Base-by-base conservation (phyloP, 2,797 vertebrate species). In the Ptychadena robeensis region DNA sequence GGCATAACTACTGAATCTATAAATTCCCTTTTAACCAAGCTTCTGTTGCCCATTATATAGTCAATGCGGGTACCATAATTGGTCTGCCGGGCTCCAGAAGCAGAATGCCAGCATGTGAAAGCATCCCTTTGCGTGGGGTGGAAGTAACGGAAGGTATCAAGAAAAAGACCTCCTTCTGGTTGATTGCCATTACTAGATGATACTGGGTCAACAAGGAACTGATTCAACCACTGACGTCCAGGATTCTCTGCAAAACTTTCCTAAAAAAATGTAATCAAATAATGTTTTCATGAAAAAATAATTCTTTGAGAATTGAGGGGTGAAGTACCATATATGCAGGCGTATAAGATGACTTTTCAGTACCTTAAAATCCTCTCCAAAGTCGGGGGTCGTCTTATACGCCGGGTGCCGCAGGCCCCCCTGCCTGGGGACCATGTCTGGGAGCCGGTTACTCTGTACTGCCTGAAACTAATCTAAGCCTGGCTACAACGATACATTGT, bases 41-140 rank as follows among this genome's bases (percentile, higher is more conserved):
- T 80, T 65, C 66, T 82, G 67, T 94, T 91, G 0, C 94, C 94
- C 0, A 98, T 91, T 74, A 97, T 94, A 86, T 97, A 97, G 88
- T 97, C 96, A 7, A 98, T 93, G 38, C 96, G 94, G 0, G 95
- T 96, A 82, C 96, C 96, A 1, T 97, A 96, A 92, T 98, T 98
- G 86, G 96, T 95, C 83, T 92, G 93, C 10, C 96, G 93, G 1
- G 96, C 96, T 4, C 96, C 95, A 0, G 93, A 96, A 34, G 93
- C 88, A 0, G 92, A 93, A 31, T 92, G 95, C 96, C 96, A 98
- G 86, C 96, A 97, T 0, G 96, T 97, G 87, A 96, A 98, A 67
- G 96, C 95, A 0, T 90, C 88, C 12, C 88, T 77, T 73, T 94
- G 94, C 9, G 89, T 89, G 11, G 96, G 96, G 73, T 98, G 95